Evolutionary conservation across 2,797 vertebrate genomes (phyloP), one percentile per base, ranked within the genome.

Genomic region (Delichon dasypus): DNA sequence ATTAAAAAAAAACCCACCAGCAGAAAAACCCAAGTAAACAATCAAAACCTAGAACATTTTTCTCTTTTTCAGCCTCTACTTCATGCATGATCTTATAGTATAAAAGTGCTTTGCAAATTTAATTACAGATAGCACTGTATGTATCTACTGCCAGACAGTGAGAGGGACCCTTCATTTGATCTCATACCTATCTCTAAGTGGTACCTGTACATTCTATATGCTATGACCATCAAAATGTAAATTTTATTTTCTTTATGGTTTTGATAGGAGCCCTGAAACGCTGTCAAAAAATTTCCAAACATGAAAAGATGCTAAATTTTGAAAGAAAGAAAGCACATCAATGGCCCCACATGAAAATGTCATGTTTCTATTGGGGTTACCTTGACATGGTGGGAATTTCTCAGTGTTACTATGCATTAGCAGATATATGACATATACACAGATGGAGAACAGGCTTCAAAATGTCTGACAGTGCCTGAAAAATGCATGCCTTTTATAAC

Each of bases 351-450:
- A 72, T 14, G 32, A 89, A 92, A 90, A 91, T 19, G 27, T 30
- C 19, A 50, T n/a, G 53, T 87, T 95, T 76, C 77, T 81, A 17
- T 17, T 74, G 58, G 42, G 45, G 54, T 81, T 93, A 81, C 57
- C 68, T 47, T 88, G 71, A 71, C 60, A 76, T 0, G 0, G 20
- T 21, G 45, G 53, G 53, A 88, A 80, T 71, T 85, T 71, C 64
- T 80, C 72, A 70, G 48, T 15, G 38, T 62, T 87, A 71, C 65
- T 74, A 13, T 21, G 45, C 34, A 70, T 73, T 88, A 89, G 42
- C 61, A 88, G 57, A 82, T 88, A 17, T 34, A 62, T 42, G 82
- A 83, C 55, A 73, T 8, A 55, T 4, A 17, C 55, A 74, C 29
- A 77, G 53, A 71, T 7, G 34, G 13, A 64, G 45, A 64, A 79